Conservation (phyloP, 2,797 vertebrate genomes). For the Micropoecilia bifurca region DNA sequence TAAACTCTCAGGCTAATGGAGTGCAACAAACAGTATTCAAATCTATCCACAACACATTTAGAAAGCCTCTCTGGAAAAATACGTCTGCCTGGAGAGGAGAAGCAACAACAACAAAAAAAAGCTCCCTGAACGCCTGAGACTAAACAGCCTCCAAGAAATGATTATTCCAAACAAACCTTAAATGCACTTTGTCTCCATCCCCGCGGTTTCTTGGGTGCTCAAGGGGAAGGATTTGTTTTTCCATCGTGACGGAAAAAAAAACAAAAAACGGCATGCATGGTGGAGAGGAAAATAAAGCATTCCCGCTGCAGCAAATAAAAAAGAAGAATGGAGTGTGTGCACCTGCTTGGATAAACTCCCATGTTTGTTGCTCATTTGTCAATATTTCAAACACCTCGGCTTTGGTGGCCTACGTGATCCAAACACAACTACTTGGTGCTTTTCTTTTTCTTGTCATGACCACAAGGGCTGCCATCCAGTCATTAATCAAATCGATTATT, state of each 20-base stretch:
- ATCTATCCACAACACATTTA: constrained; percentile 40
- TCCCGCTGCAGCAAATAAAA: constrained; percentile 40
- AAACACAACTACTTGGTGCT: neutral
- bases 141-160: constrained; percentile 63
- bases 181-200: constrained; percentile 38
- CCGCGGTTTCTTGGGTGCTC: constrained; percentile 40
- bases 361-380: constrained; percentile 37
- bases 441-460: neutral
- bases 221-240: constrained; percentile 36
- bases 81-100: constrained; percentile 25
- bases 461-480: neutral
- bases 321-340: constrained; percentile 13
- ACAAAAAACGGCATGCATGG: constrained; percentile 1
- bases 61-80: constrained; percentile 18
- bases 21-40: constrained; percentile 37
- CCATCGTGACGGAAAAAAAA: neutral
- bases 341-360: constrained; percentile 26
- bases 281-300: constrained; percentile 50
- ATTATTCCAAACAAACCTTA: constrained; percentile 63
- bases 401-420: neutral
- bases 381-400: neutral
- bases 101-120: constrained; percentile 36
- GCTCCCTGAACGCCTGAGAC: constrained; percentile 26
- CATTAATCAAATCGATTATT: constrained; percentile 8
- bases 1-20: constrained; percentile 33